Evolutionary conservation across 2,797 vertebrate genomes (phyloP).

Genomic region (Loriculus beryllinus): DNA sequence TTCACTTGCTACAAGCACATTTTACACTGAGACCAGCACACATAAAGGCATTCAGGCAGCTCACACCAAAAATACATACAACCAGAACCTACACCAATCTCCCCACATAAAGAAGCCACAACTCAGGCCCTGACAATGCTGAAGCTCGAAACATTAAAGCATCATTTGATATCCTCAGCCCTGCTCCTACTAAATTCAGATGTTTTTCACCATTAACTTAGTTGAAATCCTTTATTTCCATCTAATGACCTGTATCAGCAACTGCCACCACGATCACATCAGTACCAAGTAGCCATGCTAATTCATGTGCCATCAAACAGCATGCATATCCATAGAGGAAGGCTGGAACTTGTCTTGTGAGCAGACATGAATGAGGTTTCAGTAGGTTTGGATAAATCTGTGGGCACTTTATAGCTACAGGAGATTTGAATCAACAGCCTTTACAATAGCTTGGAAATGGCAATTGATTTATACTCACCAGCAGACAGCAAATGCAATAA

Average conservation of each 20-base stretch:
- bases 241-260: constrained; percentile 11
- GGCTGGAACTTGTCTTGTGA: background rate
- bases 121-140: background rate
- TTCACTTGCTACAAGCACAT: background rate
- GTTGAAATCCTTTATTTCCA: background rate
- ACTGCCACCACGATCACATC: background rate
- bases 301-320: constrained; percentile 3
- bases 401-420: background rate
- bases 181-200: background rate
- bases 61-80: background rate
- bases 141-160: background rate
- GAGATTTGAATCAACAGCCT: background rate
- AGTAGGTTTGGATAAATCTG: background rate
- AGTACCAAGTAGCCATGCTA: background rate
- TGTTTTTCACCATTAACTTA: background rate
- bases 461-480: background rate
- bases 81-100: background rate
- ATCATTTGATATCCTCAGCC: background rate
- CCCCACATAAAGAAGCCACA: background rate
- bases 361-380: background rate
- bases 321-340: background rate
- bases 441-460: background rate
- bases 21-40: background rate
- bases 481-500: background rate
- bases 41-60: background rate